Evolutionary conservation across 2,113 vertebrate species (phyloP).

Genomic region (Gymnarchus niloticus): DNA sequence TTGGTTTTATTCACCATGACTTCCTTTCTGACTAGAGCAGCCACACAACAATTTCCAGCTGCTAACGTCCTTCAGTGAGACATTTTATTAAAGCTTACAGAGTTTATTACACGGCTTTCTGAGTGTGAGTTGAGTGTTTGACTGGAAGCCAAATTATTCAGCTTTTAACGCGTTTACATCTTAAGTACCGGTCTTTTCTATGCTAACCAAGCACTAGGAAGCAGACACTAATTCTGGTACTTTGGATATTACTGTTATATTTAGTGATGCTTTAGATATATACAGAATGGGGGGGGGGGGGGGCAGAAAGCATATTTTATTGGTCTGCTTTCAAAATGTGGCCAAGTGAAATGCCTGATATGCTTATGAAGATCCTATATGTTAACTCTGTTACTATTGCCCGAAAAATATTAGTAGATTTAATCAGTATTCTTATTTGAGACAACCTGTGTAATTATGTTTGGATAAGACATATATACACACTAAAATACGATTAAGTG

Average conservation of each 20-base stretch:
- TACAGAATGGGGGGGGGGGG: neutral
- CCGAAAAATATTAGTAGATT: neutral
- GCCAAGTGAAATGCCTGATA: no score
- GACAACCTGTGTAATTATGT: neutral
- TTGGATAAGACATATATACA: neutral
- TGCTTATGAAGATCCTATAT: neutral
- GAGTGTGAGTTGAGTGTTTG: neutral
- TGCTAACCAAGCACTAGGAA: neutral
- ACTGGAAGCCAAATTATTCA: neutral
- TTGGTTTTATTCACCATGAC: neutral
- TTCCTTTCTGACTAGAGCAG: neutral
- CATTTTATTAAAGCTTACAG: neutral
- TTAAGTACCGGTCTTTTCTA: neutral
- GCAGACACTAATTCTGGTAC: neutral
- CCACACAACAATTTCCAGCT: neutral
- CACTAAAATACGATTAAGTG: neutral
- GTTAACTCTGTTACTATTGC: neutral
- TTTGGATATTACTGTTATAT: neutral
- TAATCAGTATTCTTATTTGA: neutral
- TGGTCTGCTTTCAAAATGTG: neutral
- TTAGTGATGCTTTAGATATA: neutral
- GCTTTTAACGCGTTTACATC: neutral
- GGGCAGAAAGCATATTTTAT: neutral
- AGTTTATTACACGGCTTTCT: neutral
- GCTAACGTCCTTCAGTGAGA: neutral